A percentile compares a stretch with the other conserved stretches of the same genome.
Evolutionary conservation across 2,797 vertebrate species (phyloP).

Genomic region (Peromyscus nudipes): DNA sequence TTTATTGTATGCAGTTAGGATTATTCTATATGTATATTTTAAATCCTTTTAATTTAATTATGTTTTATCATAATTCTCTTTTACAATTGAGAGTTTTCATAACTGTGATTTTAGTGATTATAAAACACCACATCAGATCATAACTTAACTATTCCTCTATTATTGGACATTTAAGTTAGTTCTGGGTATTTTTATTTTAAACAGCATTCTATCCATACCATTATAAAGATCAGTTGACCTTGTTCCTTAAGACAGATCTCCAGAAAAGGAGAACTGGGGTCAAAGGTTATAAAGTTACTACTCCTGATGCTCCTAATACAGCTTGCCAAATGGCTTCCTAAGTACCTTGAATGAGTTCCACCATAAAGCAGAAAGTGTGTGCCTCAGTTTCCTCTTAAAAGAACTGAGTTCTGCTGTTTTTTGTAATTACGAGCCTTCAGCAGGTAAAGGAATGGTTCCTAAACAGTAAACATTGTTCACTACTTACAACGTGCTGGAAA

Average conservation of each 20-base stretch:
- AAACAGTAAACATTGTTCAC: not conserved
- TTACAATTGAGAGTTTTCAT: not conserved
- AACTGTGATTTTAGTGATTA: not conserved
- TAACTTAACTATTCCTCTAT: not conserved
- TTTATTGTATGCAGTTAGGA: conserved; percentile 6
- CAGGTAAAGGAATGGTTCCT: not conserved
- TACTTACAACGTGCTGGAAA: not conserved
- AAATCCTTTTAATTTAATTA: conserved; percentile 31
- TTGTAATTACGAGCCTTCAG: not conserved
- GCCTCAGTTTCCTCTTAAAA: not conserved
- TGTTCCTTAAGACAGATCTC: not conserved
- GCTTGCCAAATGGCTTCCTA: not conserved
- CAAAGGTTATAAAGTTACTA: conserved; percentile 9
- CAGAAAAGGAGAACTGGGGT: not conserved
- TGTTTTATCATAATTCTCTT: conserved; percentile 27
- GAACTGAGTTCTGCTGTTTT: not conserved
- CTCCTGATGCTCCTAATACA: not conserved
- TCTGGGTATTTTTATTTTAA: conserved; percentile 47
- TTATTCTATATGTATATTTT: not conserved
- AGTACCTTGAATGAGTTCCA: not conserved
- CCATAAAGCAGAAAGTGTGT: not conserved
- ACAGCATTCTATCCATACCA: not conserved
- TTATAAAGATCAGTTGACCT: not conserved
- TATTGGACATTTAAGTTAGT: not conserved
- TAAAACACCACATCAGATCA: not conserved